Base-by-base conservation (phyloP, 2,113 vertebrate genomes). In the Macquaria ambigua region DNA sequence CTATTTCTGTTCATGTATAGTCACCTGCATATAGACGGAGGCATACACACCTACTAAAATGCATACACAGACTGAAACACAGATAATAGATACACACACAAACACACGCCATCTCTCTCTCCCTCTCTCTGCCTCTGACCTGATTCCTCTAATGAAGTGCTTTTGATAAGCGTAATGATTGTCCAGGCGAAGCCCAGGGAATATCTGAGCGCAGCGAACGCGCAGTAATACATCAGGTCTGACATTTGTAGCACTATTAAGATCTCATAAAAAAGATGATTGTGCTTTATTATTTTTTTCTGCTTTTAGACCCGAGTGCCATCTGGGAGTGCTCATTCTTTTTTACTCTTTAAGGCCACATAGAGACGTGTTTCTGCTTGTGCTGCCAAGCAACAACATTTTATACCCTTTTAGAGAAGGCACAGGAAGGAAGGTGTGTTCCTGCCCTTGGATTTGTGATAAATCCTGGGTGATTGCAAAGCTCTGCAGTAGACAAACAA, bases 101-200 rank as follows among this genome's bases (percentile, higher is more conserved):
- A n/a, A 81, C 59, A 75, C 50, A 53, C 43, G 12, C 8, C 5
- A 8, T 41, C 4, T 14, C 25, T 25, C 77, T 39, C 63, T 43
- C 10, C 16, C 68, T 70, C 58, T 62, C 62, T 70, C 69, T 67
- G 53, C 41, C 43, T 87, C 82, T 92, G 91, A 94, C 95, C 92
- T 88, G 85, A 91, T 94, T 94, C 86, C 72, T 87, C 31, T 93
- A 93, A 95, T 88, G 85, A 94, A 94, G 87, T 82, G 84, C 74
- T 83, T 78, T 80, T 87, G 89, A 94, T 94, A 84, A 92, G 81
- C 63, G 37, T 81, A 89, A 85, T 91, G 83, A 91, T 84, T 83
- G 85, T 87, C 84, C 79, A 79, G 81, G 81, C 71, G 62, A 81
- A 37, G 78, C 82, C 52, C 70, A 6, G 50, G 52, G 70, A 85